Percentiles rank a stretch among this genome's conserved stretches.
phyloP scores from a whole-genome alignment of 2,797 vertebrate species.

The Neostethus bicornis region DNA sequence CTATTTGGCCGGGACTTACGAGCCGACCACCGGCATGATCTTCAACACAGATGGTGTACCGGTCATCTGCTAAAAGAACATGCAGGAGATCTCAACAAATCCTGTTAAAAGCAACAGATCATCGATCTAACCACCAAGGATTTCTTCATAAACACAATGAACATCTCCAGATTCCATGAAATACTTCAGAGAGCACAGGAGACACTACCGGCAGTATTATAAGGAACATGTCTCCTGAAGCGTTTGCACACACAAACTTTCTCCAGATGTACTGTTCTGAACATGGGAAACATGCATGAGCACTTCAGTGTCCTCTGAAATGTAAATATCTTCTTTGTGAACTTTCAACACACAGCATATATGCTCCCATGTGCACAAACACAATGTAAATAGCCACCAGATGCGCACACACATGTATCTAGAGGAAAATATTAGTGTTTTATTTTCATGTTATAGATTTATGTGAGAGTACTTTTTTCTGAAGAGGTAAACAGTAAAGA shows the following conservation, averaged over 20 bases:
- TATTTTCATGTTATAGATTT: constrained; percentile 84
- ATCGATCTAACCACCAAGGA: constrained; percentile 47
- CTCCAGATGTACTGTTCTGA: constrained; percentile 18
- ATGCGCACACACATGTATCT: constrained; percentile 61
- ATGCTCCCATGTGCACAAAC: constrained; percentile 46
- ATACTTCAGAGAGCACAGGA: constrained; percentile 41
- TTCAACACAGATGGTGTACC: constrained; percentile 97
- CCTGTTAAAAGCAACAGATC: constrained; percentile 19
- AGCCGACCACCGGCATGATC: constrained; percentile 99
- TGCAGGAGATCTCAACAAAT: not conserved
- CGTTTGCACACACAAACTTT: constrained; percentile 65
- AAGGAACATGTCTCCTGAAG: constrained; percentile 36
- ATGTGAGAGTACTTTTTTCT: constrained; percentile 74
- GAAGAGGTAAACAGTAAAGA: constrained; percentile 71
- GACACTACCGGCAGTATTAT: constrained; percentile 67
- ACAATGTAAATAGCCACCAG: constrained; percentile 63
- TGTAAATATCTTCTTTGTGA: constrained; percentile 57
- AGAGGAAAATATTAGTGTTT: constrained; percentile 76
- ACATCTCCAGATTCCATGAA: constrained; percentile 6
- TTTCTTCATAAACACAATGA: constrained; percentile 6
- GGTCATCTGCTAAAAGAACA: constrained; percentile 87
- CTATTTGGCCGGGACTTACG: constrained; percentile 98
- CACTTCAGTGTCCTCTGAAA: constrained; percentile 36
- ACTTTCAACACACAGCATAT: constrained; percentile 33
- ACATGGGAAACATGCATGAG: constrained; percentile 37